Evolutionary conservation across 2,888 invertebrate genomes (phyloP).

Genomic region (Acrobasis suavella): DNA sequence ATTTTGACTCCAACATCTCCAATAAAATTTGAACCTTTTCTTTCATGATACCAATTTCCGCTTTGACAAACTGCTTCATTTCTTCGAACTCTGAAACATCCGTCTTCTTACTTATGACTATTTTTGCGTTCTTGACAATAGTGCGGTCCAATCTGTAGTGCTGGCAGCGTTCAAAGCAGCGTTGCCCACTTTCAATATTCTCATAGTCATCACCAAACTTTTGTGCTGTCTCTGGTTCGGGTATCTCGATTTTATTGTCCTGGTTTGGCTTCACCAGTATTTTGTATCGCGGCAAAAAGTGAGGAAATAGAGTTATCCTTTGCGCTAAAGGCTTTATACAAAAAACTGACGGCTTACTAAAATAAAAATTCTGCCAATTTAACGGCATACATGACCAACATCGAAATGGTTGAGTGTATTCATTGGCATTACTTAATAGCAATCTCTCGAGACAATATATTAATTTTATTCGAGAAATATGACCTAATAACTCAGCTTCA

Average conservation of each 20-base stretch:
- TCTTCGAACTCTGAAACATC: conserved; percentile 70
- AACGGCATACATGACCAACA: conserved; percentile 75
- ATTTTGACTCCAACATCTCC: conserved; percentile 52
- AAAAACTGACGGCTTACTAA: conserved; percentile 63
- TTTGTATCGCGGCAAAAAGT: conserved; percentile 83
- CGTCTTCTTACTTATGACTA: conserved; percentile 72
- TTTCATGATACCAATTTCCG: conserved; percentile 65
- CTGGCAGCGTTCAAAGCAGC: conserved; percentile 69
- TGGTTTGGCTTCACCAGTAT: conserved; percentile 86
- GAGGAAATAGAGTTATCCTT: conserved; percentile 86
- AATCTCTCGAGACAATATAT: conserved; percentile 89
- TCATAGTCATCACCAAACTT: conserved; percentile 73
- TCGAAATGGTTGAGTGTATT: conserved; percentile 64
- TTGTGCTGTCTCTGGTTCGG: conserved; percentile 67
- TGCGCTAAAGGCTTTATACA: conserved; percentile 80
- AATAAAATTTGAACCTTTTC: conserved; percentile 59
- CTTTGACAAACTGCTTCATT: conserved; percentile 59
- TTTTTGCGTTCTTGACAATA: conserved; percentile 84
- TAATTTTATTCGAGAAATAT: conserved; percentile 87
- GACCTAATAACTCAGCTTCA: conserved; percentile 90
- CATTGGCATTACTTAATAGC: conserved; percentile 81
- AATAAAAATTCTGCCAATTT: conserved; percentile 55
- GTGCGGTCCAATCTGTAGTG: conserved; percentile 82
- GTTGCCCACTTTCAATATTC: conserved; percentile 61
- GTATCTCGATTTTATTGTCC: conserved; percentile 81